A percentile compares a stretch with the other conserved stretches of the same genome.
Conservation (phyloP, 1,140 invertebrate genomes). For the Eumaeus atala region DNA sequence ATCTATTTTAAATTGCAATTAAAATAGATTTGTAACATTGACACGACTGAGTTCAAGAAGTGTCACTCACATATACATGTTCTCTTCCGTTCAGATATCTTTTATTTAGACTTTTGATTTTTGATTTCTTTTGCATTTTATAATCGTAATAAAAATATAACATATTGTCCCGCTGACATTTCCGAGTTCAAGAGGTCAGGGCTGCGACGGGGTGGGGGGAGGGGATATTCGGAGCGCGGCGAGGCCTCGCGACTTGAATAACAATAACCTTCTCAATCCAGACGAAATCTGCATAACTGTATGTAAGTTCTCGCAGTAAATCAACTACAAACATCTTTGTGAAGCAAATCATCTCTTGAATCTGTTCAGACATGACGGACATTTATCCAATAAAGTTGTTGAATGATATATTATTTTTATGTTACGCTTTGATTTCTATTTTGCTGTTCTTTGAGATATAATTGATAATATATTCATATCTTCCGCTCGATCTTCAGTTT, state of each 20-base stretch:
- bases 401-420: background rate
- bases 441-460: conserved; percentile 7
- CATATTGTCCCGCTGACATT: conserved; percentile 43
- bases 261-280: conserved; percentile 40
- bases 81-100: too few relatives aligned
- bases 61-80: too few relatives aligned
- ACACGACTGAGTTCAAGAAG: too few relatives aligned
- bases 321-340: conserved; percentile 11
- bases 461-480: conserved; percentile 11
- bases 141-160: too few relatives aligned
- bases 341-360: conserved; percentile 3
- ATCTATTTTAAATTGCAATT: too few relatives aligned
- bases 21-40: too few relatives aligned
- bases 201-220: conserved; percentile 41
- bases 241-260: conserved; percentile 40
- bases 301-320: conserved; percentile 10
- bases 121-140: too few relatives aligned
- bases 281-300: conserved; percentile 39
- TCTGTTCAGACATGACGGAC: conserved; percentile 6
- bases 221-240: conserved; percentile 45
- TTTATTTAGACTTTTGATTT: too few relatives aligned
- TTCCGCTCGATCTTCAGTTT: conserved; percentile 11
- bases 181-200: conserved; percentile 59
- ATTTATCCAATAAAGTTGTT: conserved; percentile 13
- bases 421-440: conserved; percentile 4